Evolutionary conservation across 2,113 vertebrate genomes (phyloP).

Genomic region (Anser cygnoides): DNA sequence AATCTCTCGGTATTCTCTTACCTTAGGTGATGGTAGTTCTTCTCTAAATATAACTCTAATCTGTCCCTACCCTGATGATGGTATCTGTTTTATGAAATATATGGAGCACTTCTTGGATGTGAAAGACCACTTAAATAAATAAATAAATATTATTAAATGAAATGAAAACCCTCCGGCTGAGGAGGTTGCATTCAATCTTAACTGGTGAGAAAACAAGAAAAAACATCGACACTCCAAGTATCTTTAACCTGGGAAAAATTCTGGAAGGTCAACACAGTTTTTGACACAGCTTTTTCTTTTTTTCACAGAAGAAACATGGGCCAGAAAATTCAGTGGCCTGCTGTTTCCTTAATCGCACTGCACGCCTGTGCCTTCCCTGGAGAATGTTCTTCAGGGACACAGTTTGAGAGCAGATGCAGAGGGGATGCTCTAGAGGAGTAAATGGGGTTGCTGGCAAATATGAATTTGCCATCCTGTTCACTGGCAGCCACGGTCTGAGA

Average conservation of each 20-base stretch:
- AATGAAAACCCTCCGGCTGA: not conserved
- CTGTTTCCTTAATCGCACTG: not conserved
- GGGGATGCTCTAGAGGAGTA: not conserved
- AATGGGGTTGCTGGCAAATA: not conserved
- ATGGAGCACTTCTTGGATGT: not conserved
- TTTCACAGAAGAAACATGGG: not conserved
- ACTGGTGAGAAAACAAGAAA: not conserved
- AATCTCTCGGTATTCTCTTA: not conserved
- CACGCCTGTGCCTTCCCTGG: not conserved
- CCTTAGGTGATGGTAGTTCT: not conserved
- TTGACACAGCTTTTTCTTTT: not conserved
- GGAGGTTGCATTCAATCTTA: not conserved
- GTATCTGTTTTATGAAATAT: not conserved
- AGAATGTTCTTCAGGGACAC: not conserved
- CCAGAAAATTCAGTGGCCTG: not conserved
- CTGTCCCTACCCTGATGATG: not conserved
- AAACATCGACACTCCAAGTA: not conserved
- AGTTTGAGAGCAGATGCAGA: not conserved
- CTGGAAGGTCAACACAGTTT: fast-evolving
- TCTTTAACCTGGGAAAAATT: not conserved
- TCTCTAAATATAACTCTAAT: not conserved
- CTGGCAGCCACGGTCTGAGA: not conserved
- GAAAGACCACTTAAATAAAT: not conserved
- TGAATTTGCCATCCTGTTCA: not conserved
- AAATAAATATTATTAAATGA: no score